Evolutionary conservation across 2,888 invertebrate species (phyloP), one percentile per base, ranked within the genome.

Genomic region (Ornithoptera alexandrae): DNA sequence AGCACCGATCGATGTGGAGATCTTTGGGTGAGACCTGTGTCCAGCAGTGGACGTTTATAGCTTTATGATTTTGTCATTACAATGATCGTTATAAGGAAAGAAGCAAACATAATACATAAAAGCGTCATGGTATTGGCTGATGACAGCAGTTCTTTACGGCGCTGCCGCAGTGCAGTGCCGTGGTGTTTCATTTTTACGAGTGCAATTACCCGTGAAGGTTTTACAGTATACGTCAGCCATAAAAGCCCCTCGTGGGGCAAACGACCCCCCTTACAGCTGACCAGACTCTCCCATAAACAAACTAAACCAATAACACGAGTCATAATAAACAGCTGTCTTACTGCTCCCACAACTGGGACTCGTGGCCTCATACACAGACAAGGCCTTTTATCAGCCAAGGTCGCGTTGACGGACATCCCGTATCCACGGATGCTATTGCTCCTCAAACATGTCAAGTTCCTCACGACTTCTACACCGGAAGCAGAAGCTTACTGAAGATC

Each of bases 181-280:
- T 24, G 20, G 59, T 46, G 63, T 58, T 58, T 63, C 12, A 56
- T 3, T 42, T 70, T 69, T 70, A 70, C 66, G 66, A 70, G 57
- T 39, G 62, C 58, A 62, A 64, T 53, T 18, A 24, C 57, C 56
- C 62, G 17, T 60, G 59, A 65, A 58, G 57, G 36, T 69, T 69
- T 69, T 62, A 69, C 65, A 65, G 56, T 61, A 0, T 61, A 56
- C 56, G 61, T 53, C 65, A 18, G 30, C 30, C 62, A 56, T 69
- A 69, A 69, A 69, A 53, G 22, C 15, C 39, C n/a, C 36, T 18
- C 6, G 3, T 15, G 36, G 50, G 15, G 58, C 58, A n/a, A 12
- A 66, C 53, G 18, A 36, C 62, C 36, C 46, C 15, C 7, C 69
- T 58, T 59, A 62, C 62, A 1, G 6, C 58, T 17, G 62, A 18